Evolutionary conservation across 2,797 vertebrate genomes (phyloP), one percentile per base, ranked within the genome.

Genomic region (Enteromius radiatus): DNA sequence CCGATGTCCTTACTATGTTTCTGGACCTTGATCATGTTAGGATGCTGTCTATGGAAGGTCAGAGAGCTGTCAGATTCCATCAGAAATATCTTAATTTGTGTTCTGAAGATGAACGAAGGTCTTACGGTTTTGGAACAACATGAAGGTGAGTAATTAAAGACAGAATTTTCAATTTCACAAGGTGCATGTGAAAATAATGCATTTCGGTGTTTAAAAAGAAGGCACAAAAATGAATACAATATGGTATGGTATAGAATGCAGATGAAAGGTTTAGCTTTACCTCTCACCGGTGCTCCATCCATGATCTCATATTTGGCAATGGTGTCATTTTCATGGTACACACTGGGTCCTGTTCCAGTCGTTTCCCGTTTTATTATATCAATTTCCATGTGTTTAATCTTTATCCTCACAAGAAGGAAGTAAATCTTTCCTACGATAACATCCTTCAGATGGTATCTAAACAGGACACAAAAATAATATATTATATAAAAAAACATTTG

Each of bases 241-340:
- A n/a, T 11, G 54, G 10, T 56, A 26, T 3, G 0, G 7, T 31
- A 76, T 21, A 61, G 28, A 4, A 70, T 33, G 33, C 28, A 67
- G n/a, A 76, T 59, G 49, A 41, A 31, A 8, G 28, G 7, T 10
- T 52, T 68, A n/a, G 41, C 65, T 26, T 91, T 89, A 99, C 98
- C 98, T 92, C 97, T 95, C 86, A 99, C 98, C 0, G 98, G 98
- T 0, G 98, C 98, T 12, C 98, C 98, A 0, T 99, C 98, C 98
- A 99, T 99, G 90, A 99, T 99, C 93, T 99, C 98, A 0, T 99
- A 99, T 92, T 99, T 99, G 65, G 98, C 98, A 69, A 99, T 98
- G 4, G 97, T 99, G 92, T 99, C 98, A 0, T 98, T 99, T 95
- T 99, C 98, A 0, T 99, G 98, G 91, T 98, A 99, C 0, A 99